Base-by-base conservation (phyloP, 2,113 vertebrate genomes). In the Chloroceryle aenea region DNA sequence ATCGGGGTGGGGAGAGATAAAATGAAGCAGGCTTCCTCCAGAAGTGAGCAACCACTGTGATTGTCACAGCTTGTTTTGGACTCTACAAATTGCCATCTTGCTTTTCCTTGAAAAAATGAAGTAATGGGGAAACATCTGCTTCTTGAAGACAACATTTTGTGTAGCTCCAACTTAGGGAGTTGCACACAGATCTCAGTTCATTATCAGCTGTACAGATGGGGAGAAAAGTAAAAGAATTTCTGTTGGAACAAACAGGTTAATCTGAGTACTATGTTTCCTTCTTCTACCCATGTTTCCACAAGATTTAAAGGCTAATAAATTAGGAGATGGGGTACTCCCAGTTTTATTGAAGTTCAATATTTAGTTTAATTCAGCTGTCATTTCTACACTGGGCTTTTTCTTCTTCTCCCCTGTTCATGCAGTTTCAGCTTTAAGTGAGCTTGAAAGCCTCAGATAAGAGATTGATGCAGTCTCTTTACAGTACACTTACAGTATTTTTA, bases 151-250 rank as follows among this genome's bases (percentile, higher is more conserved):
- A 87, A 40, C 1, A 7, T 72, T 86, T 86, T 67, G 5, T 67
- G 15, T 58, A 79, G 25, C 0, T 1, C 4, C n/a, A 55, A 8
- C 7, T 71, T 30, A 43, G 4, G 6, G 67, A 15, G 7, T 36
- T 63, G 56, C 80, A 59, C 18, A 38, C 0, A 72, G 12, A 61
- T 3, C 6, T 16, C 27, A 59, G 14, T 34, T 16, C 12, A 4
- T 16, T 52, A 4, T 71, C 47, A 83, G n/a, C 6, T 0, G 0
- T 6, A 56, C 3, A 50, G 7, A 40, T 5, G 3, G 11, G 16
- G 38, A 3, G 2, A 75, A 86, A 94, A 52, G 20, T 15, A 78
- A 73, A 55, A 34, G 0, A 22, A 59, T 73, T 83, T 34, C n/a
- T 10, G 29, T 74, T 67, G 75, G 75, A 62, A 75, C 10, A 67